Conservation (phyloP, 2,888 invertebrate genomes). For the Nephrotoma guestfalica region DNA sequence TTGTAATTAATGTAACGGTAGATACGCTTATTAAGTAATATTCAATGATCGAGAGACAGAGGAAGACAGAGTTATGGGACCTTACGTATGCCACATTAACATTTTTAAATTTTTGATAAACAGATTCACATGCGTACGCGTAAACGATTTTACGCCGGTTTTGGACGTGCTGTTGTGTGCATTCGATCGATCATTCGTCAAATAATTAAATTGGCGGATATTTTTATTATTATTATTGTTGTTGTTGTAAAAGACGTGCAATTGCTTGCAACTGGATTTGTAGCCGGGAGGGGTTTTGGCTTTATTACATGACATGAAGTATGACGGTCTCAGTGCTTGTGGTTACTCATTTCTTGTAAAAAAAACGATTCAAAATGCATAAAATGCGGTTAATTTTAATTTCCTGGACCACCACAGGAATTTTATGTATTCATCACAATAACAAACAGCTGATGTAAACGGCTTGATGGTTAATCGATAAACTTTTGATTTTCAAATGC, state of each 20-base stretch:
- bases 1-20: background rate
- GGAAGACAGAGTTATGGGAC: background rate
- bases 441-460: no score
- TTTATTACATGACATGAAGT: no score
- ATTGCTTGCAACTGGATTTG: background rate
- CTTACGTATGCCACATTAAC: background rate
- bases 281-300: background rate
- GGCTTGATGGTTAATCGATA: no score
- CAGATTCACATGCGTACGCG: background rate
- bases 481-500: no score
- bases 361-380: no score
- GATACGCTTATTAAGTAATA: background rate
- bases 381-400: no score
- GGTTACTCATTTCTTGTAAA: no score
- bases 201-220: background rate
- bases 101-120: background rate
- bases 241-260: background rate
- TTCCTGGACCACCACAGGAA: no score
- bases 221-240: background rate
- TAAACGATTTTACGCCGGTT: background rate
- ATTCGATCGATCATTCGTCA: background rate
- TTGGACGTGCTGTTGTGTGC: background rate
- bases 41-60: background rate
- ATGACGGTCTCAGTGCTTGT: no score
- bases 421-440: no score